A percentile compares a stretch with the other conserved stretches of the same genome.
Conservation (phyloP, 2,888 invertebrate genomes). For the Limenitis camilla region DNA sequence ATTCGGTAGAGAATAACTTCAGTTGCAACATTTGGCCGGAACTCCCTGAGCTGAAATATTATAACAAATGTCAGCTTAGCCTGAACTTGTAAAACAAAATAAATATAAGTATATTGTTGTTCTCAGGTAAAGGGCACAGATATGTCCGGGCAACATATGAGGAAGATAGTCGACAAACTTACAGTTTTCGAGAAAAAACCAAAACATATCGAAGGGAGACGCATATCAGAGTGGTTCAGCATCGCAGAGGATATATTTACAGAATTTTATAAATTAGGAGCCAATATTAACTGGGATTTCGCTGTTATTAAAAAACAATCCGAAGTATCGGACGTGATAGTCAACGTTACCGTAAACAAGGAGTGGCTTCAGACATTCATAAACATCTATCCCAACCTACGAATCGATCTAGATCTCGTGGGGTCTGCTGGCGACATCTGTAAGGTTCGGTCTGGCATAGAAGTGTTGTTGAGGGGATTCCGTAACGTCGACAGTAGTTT, state of each 20-base stretch:
- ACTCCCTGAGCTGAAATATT: too few relatives aligned
- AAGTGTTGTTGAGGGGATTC: constrained; percentile 22
- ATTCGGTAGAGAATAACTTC: too few relatives aligned
- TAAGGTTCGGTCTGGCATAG: constrained; percentile 24
- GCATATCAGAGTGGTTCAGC: constrained; percentile 25
- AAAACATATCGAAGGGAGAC: constrained; percentile 24
- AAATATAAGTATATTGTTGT: background rate
- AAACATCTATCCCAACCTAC: constrained; percentile 24
- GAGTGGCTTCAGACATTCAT: constrained; percentile 25
- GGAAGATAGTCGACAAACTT: constrained; percentile 17
- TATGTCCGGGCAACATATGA: constrained; percentile 23
- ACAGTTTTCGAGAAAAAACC: constrained; percentile 21
- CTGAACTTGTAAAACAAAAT: too few relatives aligned
- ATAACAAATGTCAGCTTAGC: too few relatives aligned
- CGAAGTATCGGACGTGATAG: constrained; percentile 15
- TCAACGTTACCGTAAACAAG: constrained; percentile 16
- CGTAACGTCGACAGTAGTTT: constrained; percentile 14
- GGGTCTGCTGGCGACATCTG: constrained; percentile 22
- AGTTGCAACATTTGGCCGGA: too few relatives aligned
- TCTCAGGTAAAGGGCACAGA: constrained; percentile 24
- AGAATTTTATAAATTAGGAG: constrained; percentile 23
- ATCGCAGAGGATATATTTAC: constrained; percentile 25
- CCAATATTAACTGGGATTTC: constrained; percentile 18
- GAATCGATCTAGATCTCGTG: constrained; percentile 24
- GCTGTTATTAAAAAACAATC: constrained; percentile 11